Percentiles rank a stretch among this genome's conserved stretches.
Evolutionary conservation across 2,888 invertebrate genomes (phyloP).

Genomic region (Eilema depressum): DNA sequence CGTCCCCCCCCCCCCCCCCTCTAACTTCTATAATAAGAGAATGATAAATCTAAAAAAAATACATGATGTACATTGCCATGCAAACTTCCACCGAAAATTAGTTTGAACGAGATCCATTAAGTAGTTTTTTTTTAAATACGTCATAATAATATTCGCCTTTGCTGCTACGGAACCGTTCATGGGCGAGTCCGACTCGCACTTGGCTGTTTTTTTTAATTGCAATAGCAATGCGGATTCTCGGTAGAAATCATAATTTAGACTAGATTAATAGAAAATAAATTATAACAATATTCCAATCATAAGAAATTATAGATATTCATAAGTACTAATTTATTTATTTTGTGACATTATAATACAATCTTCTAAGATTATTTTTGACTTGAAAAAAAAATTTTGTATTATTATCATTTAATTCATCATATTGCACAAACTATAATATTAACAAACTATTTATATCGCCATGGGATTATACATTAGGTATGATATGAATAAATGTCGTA

Average conservation of each 20-base stretch:
- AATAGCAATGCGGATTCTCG: background rate
- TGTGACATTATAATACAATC: background rate
- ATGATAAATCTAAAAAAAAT: no score
- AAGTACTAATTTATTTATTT: background rate
- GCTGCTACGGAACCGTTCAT: no score
- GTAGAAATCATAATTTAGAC: background rate
- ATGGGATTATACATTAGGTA: background rate
- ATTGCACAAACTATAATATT: background rate
- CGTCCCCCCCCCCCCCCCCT: no score
- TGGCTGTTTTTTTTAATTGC: no score
- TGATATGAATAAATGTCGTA: background rate
- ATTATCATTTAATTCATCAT: background rate
- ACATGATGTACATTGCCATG: no score
- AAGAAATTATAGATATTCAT: background rate
- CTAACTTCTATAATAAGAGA: no score
- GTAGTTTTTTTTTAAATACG: no score
- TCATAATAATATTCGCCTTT: no score
- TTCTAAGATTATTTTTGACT: background rate
- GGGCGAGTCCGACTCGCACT: no score
- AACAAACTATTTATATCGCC: background rate
- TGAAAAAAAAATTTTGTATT: background rate
- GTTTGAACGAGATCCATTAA: no score
- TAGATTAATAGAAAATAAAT: background rate
- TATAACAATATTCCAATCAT: background rate
- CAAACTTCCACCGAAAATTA: no score